A percentile compares a stretch with the other conserved stretches of the same genome.
Evolutionary conservation across 2,797 vertebrate species (phyloP).

Genomic region (Halcyon leucocephala): DNA sequence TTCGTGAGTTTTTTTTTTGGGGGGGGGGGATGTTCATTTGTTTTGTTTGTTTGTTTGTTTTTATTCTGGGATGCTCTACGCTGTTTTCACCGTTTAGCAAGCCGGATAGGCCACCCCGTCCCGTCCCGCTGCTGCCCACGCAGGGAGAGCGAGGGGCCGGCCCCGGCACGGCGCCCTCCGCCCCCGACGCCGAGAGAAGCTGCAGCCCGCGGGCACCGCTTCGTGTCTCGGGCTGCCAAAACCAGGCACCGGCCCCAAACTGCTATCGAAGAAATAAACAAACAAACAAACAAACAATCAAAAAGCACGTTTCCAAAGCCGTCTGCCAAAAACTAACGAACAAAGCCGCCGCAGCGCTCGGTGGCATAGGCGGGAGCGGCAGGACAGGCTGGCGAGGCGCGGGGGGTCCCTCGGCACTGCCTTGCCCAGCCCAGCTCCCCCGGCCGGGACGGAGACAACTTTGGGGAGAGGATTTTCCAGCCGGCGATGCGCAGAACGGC

Average conservation of each 20-base stretch:
- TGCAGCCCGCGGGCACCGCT: not conserved
- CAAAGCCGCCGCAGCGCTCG: not conserved
- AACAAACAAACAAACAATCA: not conserved
- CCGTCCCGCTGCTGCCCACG: not conserved
- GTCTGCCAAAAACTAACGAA: not conserved
- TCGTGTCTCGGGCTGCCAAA: not conserved
- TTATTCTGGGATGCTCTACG: accelerated
- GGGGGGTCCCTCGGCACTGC: not conserved
- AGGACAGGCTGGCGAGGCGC: not conserved
- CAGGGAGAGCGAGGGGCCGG: too few relatives aligned
- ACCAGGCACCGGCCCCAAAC: not conserved
- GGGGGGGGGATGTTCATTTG: too few relatives aligned
- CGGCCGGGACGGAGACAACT: not conserved
- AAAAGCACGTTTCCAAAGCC: not conserved
- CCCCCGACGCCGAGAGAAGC: not conserved
- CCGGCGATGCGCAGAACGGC: not conserved
- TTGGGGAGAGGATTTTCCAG: not conserved
- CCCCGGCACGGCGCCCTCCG: not conserved
- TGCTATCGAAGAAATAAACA: not conserved
- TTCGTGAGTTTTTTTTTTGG: not conserved
- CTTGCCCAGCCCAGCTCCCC: not conserved
- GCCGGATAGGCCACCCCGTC: too few relatives aligned
- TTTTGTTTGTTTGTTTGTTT: not conserved
- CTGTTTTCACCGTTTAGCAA: not conserved
- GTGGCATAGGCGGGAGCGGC: not conserved